These are phyloP conservation scores for Drymodes brunneopygia DNA, from an alignment of 2,113 vertebrate genomes.

Conservation along the genomic window DNA sequence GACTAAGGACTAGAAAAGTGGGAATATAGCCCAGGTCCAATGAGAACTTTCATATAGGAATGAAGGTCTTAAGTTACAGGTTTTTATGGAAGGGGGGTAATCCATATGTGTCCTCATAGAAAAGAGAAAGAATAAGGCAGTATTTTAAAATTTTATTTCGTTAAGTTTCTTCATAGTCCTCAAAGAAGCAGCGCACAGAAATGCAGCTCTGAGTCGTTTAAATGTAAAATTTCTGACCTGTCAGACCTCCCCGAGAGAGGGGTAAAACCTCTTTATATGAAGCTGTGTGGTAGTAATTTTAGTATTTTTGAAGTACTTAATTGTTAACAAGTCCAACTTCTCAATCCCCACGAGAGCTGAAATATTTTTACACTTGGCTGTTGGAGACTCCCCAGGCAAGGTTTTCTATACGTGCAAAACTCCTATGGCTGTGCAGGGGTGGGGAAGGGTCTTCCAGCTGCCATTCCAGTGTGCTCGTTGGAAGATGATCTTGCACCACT, in stretches of 20 bases:
- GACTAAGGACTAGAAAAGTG: not conserved
- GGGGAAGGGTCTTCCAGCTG: not conserved
- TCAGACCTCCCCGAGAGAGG: not conserved
- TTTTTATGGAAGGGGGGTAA: not conserved
- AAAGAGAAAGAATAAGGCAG: not conserved
- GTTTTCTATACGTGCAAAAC: not conserved
- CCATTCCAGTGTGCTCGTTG: not conserved
- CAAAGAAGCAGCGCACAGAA: not conserved
- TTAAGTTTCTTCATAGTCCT: not conserved
- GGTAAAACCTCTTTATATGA: not conserved
- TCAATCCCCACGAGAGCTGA: not conserved
- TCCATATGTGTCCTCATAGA: not conserved
- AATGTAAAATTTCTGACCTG: not conserved
- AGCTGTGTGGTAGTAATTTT: not conserved
- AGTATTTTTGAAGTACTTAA: not conserved
- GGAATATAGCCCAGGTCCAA: not conserved
- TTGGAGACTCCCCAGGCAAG: not conserved
- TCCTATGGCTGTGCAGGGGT: not conserved
- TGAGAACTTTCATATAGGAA: rapidly evolving
- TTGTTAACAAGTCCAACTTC: not conserved
- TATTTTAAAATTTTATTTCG: not conserved
- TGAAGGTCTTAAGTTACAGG: not conserved
- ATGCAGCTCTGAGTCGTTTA: not conserved
- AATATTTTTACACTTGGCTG: not conserved
- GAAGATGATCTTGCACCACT: not conserved